Evolutionary conservation across 2,888 invertebrate species (phyloP).

Genomic region (Scaptomyza reducta): DNA sequence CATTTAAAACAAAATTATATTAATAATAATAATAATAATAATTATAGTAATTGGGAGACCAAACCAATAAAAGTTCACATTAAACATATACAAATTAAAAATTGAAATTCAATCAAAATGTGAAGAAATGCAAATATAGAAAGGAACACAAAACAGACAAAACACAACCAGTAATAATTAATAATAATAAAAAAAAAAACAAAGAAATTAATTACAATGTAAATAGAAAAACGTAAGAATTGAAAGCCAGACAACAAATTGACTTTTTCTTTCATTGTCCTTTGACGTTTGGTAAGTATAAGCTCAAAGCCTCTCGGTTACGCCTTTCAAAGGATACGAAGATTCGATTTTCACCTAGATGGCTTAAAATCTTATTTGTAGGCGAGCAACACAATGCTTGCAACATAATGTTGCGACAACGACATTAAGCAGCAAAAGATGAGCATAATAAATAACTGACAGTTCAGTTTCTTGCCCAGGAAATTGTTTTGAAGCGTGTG

Average conservation of each 20-base stretch:
- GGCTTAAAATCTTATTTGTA: too few species aligned
- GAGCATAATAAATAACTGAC: too few species aligned
- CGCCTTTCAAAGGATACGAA: too few species aligned
- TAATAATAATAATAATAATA: constrained; percentile 12
- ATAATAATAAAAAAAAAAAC: not conserved
- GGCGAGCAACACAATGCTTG: too few species aligned
- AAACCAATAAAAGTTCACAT: constrained; percentile 30
- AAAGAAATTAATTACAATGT: constrained; percentile 48
- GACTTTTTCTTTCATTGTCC: constrained; percentile 14
- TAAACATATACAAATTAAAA: constrained; percentile 13
- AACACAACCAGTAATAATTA: constrained; percentile 12
- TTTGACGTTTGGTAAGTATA: constrained; percentile 25
- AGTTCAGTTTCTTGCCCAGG: too few species aligned
- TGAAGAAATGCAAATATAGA: constrained; percentile 14
- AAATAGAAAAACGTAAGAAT: constrained; percentile 65
- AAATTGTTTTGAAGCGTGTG: too few species aligned
- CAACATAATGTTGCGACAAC: too few species aligned
- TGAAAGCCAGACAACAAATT: constrained; percentile 54
- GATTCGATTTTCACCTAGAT: too few species aligned
- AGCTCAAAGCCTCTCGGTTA: too few species aligned
- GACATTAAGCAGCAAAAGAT: too few species aligned
- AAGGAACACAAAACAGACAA: constrained; percentile 24
- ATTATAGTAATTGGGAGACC: constrained; percentile 17
- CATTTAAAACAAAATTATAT: constrained; percentile 10
- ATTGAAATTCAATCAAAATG: constrained; percentile 32